phyloP scores from a whole-genome alignment of 1,140 invertebrate species.

The Anastatus disparis region DNA sequence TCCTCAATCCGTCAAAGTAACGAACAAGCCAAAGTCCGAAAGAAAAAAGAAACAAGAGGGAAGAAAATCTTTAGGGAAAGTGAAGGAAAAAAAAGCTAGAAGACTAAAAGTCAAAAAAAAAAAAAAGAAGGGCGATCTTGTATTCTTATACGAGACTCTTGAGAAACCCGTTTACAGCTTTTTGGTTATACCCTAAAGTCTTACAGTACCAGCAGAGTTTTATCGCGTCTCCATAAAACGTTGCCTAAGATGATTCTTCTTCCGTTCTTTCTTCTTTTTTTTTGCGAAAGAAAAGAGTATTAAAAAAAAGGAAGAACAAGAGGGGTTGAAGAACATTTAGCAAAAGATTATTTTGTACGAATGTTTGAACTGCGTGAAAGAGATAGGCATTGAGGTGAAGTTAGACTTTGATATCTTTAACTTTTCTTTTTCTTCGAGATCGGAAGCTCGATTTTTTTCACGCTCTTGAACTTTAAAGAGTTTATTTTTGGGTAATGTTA shows the following conservation, averaged over 20 bases:
- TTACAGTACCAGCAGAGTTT: slow-evolving; percentile 6
- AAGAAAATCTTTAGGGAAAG: not conserved
- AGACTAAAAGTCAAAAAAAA: not conserved
- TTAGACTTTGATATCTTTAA: not conserved
- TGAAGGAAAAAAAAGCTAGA: not conserved
- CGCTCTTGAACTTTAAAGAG: not conserved
- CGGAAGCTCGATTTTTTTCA: not conserved
- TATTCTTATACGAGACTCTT: slow-evolving; percentile 16
- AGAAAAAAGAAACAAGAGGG: not conserved
- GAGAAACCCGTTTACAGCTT: slow-evolving; percentile 11
- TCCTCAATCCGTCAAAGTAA: slow-evolving; percentile 1
- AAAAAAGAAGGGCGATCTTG: not conserved
- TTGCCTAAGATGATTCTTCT: not conserved
- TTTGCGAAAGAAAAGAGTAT: not conserved
- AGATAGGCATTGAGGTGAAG: slow-evolving; percentile 3
- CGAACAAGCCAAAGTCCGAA: not conserved
- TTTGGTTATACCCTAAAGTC: not conserved
- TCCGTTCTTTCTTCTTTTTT: too few species aligned
- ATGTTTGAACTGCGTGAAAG: not conserved
- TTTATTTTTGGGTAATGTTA: too few species aligned
- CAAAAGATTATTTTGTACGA: slow-evolving; percentile 20
- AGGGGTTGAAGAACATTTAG: not conserved
- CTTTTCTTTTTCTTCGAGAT: too few species aligned
- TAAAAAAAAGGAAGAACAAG: not conserved
- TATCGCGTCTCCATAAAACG: slow-evolving; percentile 19